Base-by-base conservation (phyloP, 2,888 invertebrate genomes). In the Nephrotoma appendiculata region DNA sequence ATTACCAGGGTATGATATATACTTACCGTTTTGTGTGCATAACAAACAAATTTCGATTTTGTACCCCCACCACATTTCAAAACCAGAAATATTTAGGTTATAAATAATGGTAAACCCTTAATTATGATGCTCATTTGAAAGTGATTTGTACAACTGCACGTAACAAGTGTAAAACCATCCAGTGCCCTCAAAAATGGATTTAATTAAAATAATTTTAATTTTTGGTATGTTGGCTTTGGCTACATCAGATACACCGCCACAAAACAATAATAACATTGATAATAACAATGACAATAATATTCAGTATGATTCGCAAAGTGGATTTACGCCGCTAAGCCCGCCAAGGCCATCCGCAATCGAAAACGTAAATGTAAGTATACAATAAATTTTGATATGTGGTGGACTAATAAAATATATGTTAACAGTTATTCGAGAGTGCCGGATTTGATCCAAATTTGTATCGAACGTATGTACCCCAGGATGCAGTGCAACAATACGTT, bases 401-500 rank as follows among this genome's bases (percentile, higher is more conserved):
- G 44, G 11, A 12, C 85, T 85, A 85, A 85, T 0, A 31, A 12
- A 2, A 6, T 71, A 6, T 71, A 43, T 52, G 5, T 71, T 87
- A 86, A 52, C 57, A 89, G 88, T 83, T 88, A 31, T 48, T 88
- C 71, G 90, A 89, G 31, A 90, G 87, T 44, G 89, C 90, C 83
- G 88, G 87, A 83, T 90, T 89, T 86, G 91, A 91, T 87, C 90
- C 91, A 44, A 88, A 87, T 57, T 41, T 89, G n/a, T 89, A 89
- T 57, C 87, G 89, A 6, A 90, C 89, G 6, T 89, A 90, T 52
- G 88, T 91, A 6, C 90, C 91, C 6, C 90, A 91, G 2, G 91
- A 91, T 85, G 89, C 89, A 11, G 90, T 92, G 43, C 92, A 91
- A 86, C 90, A 91, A 57, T 92, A 91, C 87, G 88, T 91, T 6